A percentile compares a stretch with the other conserved stretches of the same genome.
These are phyloP conservation scores for Rhincodon typus DNA, from an alignment of 2,797 vertebrate genomes.

Conservation along the genomic window DNA sequence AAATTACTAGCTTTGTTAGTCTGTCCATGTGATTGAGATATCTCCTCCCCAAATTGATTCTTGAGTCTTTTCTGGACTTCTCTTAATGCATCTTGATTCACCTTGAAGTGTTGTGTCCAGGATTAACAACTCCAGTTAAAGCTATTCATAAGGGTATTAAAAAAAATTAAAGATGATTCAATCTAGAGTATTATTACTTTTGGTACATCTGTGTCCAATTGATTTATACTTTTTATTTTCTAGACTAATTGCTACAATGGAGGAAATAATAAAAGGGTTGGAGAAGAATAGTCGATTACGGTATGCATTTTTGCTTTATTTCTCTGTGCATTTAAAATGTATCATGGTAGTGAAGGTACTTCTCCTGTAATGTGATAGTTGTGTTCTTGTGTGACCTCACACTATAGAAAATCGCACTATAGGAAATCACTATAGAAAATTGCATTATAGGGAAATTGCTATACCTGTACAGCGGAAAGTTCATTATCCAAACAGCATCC, in stretches of 20 bases:
- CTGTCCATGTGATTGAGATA: not conserved
- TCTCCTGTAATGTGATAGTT: too few species aligned
- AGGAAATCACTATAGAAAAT: too few species aligned
- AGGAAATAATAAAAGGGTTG: conserved; percentile 12
- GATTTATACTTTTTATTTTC: not conserved
- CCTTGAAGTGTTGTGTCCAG: not conserved
- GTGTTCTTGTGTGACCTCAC: too few species aligned
- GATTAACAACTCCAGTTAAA: not conserved
- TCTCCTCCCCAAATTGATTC: not conserved
- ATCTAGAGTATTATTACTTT: not conserved
- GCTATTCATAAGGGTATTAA: not conserved
- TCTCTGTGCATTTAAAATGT: not conserved
- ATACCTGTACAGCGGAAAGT: too few species aligned
- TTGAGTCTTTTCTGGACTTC: not conserved
- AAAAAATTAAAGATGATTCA: not conserved
- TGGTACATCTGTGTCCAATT: not conserved
- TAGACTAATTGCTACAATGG: conserved; percentile 20
- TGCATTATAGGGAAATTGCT: too few species aligned
- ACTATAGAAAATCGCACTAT: too few species aligned
- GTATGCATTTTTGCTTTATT: not conserved
- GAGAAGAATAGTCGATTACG: conserved; percentile 19
- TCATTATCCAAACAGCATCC: too few species aligned
- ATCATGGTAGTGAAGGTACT: not conserved
- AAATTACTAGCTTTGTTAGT: not conserved
- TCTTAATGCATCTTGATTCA: not conserved